Percentiles rank a stretch among this genome's conserved stretches.
Conservation (phyloP, 2,113 vertebrate species). For the Chaetops frenatus region DNA sequence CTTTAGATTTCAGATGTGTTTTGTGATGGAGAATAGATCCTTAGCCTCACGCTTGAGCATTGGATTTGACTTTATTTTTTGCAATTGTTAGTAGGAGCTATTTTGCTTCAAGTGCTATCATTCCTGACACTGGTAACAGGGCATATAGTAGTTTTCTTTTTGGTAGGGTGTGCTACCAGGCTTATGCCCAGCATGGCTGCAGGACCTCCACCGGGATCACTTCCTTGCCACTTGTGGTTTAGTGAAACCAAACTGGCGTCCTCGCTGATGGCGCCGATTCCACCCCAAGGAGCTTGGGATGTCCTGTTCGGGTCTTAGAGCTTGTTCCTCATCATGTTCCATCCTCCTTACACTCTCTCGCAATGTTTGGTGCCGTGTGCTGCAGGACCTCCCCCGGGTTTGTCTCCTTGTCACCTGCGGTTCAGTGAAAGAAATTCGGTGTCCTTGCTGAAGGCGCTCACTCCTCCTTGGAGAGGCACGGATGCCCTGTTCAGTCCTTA, state of each 20-base stretch:
- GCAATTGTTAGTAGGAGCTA: not conserved
- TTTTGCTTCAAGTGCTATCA: not conserved
- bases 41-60: not conserved
- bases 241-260: fast-evolving
- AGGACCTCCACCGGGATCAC: fast-evolving
- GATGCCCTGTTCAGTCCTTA: not conserved
- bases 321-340: fast-evolving
- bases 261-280: fast-evolving
- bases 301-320: fast-evolving
- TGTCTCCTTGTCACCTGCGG: not conserved
- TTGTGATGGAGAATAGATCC: not conserved
- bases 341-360: not conserved
- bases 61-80: not conserved
- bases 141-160: not conserved
- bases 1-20: not conserved
- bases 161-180: not conserved
- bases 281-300: fast-evolving
- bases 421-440: fast-evolving
- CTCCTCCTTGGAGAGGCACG: not conserved
- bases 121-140: not conserved
- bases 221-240: not conserved
- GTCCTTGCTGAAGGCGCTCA: not conserved
- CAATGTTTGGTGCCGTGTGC: not conserved
- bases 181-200: fast-evolving
- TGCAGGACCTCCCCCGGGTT: fast-evolving